Base-by-base conservation (phyloP, 2,113 vertebrate genomes). In the Scytalopus superciliaris region DNA sequence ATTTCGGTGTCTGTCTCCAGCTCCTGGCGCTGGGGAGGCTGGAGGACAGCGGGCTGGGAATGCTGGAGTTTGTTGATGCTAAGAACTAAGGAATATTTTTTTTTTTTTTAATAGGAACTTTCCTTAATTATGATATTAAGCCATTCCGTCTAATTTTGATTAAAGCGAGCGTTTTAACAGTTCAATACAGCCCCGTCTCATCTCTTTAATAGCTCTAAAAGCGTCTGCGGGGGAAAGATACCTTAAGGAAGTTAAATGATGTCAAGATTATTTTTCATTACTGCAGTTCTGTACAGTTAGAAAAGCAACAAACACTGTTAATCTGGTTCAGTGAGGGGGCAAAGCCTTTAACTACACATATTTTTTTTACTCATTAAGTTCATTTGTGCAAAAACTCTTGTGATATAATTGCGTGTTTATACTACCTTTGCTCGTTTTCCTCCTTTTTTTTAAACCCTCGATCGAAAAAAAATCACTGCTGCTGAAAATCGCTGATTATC, bases 191-290 rank as follows among this genome's bases (percentile, higher is more conserved):
- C 67, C 64, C 52, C 60, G 24, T 47, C 88, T 96, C 96, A 93
- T 96, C 92, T 90, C 76, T 88, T 86, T 93, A 92, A 95, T 92
- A 56, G 88, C 94, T 92, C 81, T 78, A 25, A 75, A 91, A 93
- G 92, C n/a, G 9, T 90, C 93, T 84, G 96, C 56, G 21, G 88
- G 94, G 79, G 21, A 25, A 93, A 86, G 88, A 95, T 84, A 97
- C 94, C 96, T 96, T 90, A 33, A 93, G 94, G 96, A 97, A 94
- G 90, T 93, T 78, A 67, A 86, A 70, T 47, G 83, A 95, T 96
- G 96, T 97, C 96, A 97, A 92, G 88, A 96, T 93, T 92, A 89
- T 94, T 97, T 96, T 96, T 75, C 96, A 96, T 97, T 95, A 96
- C 59, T 47, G 64, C 90, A 92, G 75, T 94, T 97, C 84, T 44